Percentiles rank a stretch among this genome's conserved stretches.
These are phyloP conservation scores for Philhelius pedissequus DNA, from an alignment of 2,888 invertebrate species.

Conservation along the genomic window DNA sequence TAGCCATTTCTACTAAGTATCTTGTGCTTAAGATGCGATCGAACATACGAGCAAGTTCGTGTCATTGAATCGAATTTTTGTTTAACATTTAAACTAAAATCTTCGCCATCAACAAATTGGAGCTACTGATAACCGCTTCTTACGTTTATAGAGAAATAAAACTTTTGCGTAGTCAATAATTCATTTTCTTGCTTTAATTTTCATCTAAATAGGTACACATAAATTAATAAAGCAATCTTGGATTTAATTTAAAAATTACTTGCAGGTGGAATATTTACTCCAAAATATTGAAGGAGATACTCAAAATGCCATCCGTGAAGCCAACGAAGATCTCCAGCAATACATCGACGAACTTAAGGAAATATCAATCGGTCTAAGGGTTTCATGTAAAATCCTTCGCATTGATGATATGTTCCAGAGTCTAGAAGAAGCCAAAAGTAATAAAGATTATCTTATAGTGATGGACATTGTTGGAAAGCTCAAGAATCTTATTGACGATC, in stretches of 20 bases:
- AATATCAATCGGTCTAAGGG: conserved; percentile 80
- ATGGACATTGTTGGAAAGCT: conserved; percentile 75
- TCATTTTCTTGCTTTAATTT: no score
- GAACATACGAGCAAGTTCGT: no score
- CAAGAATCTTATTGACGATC: conserved; percentile 73
- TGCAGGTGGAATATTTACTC: conserved; percentile 71
- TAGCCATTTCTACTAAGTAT: no score
- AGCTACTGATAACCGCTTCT: no score
- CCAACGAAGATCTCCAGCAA: conserved; percentile 82
- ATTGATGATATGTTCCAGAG: conserved; percentile 79
- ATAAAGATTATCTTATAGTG: conserved; percentile 74
- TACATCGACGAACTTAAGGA: conserved; percentile 81
- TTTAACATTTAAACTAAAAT: no score
- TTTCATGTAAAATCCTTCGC: conserved; percentile 77
- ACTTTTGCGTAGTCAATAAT: no score
- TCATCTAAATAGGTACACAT: no score
- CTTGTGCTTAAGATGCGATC: no score
- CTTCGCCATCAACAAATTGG: no score
- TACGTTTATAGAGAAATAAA: no score
- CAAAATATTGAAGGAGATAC: conserved; percentile 82
- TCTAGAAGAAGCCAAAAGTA: conserved; percentile 75
- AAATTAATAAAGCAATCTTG: background rate
- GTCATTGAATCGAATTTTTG: no score
- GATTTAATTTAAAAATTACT: background rate
- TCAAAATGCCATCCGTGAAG: conserved; percentile 82